These are phyloP conservation scores for Acanthosepion lycidas DNA, from an alignment of 2,888 invertebrate species.

Conservation along the genomic window DNA sequence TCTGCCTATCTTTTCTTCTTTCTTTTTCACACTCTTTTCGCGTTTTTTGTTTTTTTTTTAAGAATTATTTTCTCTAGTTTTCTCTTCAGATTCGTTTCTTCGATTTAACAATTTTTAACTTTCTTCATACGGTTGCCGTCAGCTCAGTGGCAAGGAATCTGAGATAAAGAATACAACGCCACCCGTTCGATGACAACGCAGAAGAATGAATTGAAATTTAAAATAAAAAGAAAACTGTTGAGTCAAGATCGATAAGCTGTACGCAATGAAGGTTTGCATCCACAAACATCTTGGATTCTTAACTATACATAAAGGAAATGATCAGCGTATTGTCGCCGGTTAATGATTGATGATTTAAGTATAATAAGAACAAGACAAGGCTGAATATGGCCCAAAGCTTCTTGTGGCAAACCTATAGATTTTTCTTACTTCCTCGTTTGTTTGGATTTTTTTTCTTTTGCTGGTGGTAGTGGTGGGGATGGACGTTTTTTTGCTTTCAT, in stretches of 20 bases:
- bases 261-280: neutral
- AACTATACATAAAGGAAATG: neutral
- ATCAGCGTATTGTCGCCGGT: neutral
- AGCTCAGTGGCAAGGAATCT: neutral
- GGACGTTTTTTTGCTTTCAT: too few relatives aligned
- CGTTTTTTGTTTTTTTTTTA: neutral
- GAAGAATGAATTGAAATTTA: neutral
- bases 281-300: neutral
- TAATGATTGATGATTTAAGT: neutral
- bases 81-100: neutral
- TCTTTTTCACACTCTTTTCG: neutral
- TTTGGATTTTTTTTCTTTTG: too few relatives aligned
- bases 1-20: neutral
- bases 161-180: neutral
- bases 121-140: neutral
- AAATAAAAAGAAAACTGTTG: neutral
- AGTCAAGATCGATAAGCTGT: neutral
- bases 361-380: neutral
- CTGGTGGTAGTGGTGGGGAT: too few relatives aligned
- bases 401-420: neutral
- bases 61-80: neutral
- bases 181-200: neutral
- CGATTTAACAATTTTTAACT: neutral
- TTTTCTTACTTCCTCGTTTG: neutral
- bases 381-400: neutral